Evolutionary conservation across 2,888 invertebrate genomes (phyloP), one percentile per base, ranked within the genome.

Genomic region (Thereva nobilitata): DNA sequence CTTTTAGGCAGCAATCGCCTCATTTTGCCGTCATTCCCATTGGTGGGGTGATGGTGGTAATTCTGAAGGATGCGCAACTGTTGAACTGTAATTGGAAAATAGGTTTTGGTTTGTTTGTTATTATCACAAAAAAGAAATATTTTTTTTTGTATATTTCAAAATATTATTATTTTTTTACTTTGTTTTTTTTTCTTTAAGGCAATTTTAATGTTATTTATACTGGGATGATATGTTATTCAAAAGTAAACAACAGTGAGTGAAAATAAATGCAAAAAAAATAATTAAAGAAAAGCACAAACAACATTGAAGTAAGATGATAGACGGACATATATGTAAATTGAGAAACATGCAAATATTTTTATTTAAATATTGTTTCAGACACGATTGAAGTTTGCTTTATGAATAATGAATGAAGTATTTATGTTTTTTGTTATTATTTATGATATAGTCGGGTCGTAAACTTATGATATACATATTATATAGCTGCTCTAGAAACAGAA

Each of bases 11-110:
- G 80, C 81, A 75, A 81, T 79, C 75, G 81, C 81, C 81, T 81
- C 80, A 77, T 81, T 80, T 82, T 83, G 85, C 80, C 86, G 88
- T 92, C 90, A 94, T 87, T 95, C 93, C 98, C 97, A 98, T 80
- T 95, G 93, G 83, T 97, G 96, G 74, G 97, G 97, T 77, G 97
- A 97, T 49, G 97, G 97, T 78, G 97, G 97, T 83, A 98, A 86
- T 86, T 98, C 97, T 72, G 95, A 95, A 70, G 96, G 95, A 83
- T 97, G 97, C 75, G 98, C 98, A 81, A 98, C 93, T 76, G 94
- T 91, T 77, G 97, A 94, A 87, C 97, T 97, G 89, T 66, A 72
- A 64, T 55, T 42, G 64, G 3, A 73, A 89, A 88, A 74, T 76
- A 68, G 54, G 38, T 41, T 37, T 45, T 47, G 1, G 10, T 59